Percentiles rank a stretch among this genome's conserved stretches.
phyloP scores from a whole-genome alignment of 1,140 invertebrate genomes.

The Lepidurus couesii region DNA sequence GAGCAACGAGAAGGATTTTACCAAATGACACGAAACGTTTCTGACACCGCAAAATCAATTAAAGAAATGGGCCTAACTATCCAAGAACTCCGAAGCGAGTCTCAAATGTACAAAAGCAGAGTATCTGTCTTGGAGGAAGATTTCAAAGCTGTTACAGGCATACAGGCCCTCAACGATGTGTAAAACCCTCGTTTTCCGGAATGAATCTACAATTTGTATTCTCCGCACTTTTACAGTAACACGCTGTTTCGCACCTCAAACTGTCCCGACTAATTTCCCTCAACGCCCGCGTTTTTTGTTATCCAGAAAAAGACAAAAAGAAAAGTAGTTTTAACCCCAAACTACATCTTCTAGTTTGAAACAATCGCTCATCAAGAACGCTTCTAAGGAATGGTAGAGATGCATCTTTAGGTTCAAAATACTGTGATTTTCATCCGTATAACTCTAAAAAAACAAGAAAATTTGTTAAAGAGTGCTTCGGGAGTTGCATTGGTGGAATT shows the following conservation, averaged over 20 bases:
- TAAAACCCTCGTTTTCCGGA: background rate
- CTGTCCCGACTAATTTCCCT: background rate
- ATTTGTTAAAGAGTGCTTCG: constrained; percentile 24
- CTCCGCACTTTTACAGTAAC: background rate
- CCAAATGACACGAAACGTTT: background rate
- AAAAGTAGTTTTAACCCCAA: constrained; percentile 27
- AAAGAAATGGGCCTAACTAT: background rate
- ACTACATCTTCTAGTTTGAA: constrained; percentile 47
- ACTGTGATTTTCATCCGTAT: constrained; percentile 86
- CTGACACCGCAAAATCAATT: background rate
- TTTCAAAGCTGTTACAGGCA: background rate
- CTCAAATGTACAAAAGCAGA: background rate
- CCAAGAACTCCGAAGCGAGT: background rate
- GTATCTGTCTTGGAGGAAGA: background rate
- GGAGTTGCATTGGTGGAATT: background rate
- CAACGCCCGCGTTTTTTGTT: constrained; percentile 23
- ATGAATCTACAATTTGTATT: background rate
- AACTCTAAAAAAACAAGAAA: constrained; percentile 61
- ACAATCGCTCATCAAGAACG: constrained; percentile 74
- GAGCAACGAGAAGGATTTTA: background rate
- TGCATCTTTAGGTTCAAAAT: constrained; percentile 69
- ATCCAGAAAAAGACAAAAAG: background rate
- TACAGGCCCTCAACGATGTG: background rate
- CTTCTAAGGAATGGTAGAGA: constrained; percentile 80
- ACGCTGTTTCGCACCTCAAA: background rate